phyloP scores from a whole-genome alignment of 2,113 vertebrate genomes.

The Sprattus sprattus region DNA sequence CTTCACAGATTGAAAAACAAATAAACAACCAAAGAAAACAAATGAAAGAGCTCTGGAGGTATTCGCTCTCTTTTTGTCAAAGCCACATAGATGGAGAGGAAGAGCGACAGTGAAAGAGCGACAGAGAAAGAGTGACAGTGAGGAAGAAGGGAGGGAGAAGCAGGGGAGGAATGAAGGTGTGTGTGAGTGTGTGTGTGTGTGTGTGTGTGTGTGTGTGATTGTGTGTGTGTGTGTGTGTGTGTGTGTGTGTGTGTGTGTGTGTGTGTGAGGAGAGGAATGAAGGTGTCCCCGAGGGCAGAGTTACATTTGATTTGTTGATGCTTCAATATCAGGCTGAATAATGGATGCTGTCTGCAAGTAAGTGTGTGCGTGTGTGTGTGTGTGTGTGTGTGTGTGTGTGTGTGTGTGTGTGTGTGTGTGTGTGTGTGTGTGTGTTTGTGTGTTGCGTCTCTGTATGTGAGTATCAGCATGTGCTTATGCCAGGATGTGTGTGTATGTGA shows the following conservation, averaged over 20 bases:
- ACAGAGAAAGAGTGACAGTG: neutral
- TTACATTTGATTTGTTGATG: slow-evolving; percentile 23
- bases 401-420: slow-evolving; percentile 18
- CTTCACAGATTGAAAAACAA: slow-evolving; percentile 8
- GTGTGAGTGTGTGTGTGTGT: too few species aligned
- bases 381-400: neutral
- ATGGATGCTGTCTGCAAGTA: slow-evolving; percentile 20
- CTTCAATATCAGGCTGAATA: slow-evolving; percentile 7
- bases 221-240: too few species aligned
- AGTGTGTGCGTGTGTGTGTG: slow-evolving; percentile 16
- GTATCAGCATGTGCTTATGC: too few species aligned
- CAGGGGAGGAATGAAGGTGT: neutral
- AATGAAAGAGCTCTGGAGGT: neutral
- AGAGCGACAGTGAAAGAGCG: neutral
- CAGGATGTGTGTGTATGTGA: too few species aligned
- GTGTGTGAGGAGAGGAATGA: neutral
- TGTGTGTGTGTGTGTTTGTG: neutral
- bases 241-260: too few species aligned
- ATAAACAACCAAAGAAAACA: neutral
- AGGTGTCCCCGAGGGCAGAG: slow-evolving; percentile 11
- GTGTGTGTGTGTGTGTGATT: too few species aligned
- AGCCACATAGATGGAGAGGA: neutral
- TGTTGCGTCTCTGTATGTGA: neutral
- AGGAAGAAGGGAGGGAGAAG: slow-evolving; percentile 8
- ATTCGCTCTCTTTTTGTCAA: too few species aligned